Base-by-base conservation (phyloP, 2,113 vertebrate genomes). In the Oryzias melastigma region DNA sequence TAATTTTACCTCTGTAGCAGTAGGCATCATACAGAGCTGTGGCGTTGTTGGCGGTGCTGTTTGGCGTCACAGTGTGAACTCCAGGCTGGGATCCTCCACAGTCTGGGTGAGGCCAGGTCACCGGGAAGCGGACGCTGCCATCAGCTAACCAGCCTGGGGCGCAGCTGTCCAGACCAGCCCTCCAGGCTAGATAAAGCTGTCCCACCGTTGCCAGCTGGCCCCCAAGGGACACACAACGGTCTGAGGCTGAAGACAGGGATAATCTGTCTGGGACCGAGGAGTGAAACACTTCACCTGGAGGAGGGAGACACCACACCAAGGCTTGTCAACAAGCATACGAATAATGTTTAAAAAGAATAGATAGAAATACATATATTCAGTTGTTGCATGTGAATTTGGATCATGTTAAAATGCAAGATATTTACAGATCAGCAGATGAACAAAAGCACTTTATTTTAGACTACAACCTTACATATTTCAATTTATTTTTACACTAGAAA, bases 141-240 rank as follows among this genome's bases (percentile, higher is more conserved):
- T 98, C 97, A 0, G 96, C 93, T 66, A 99, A 72, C 96, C 96
- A 98, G 55, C 96, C 97, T 0, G 95, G 95, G 75, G 94, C 93
- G 0, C 97, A 99, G 68, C 87, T 93, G 75, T 98, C 93, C 76
- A 99, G 83, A 0, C 96, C 96, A 0, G 93, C 76, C 3, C 62
- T 89, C 97, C 95, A 98, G 0, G 97, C 96, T 77, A 96, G 77
- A 78, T 96, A 90, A 1, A 99, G 91, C 87, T 99, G 96, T 25
- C 96, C 97, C 0, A 94, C 92, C 0, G 93, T 95, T 35, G 97
- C 95, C 66, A 99, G 81, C 1, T 77, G 67, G 0, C 92, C 94
- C 0, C 93, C 94, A 1, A 85, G 90, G 61, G 91, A 90, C 43
- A 67, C 88, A 46, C 97, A 99, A 62, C 93, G 93, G 45, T 90